Percentiles rank a stretch among this genome's conserved stretches.
Conservation (phyloP, 2,888 invertebrate genomes). For the Labia minor region DNA sequence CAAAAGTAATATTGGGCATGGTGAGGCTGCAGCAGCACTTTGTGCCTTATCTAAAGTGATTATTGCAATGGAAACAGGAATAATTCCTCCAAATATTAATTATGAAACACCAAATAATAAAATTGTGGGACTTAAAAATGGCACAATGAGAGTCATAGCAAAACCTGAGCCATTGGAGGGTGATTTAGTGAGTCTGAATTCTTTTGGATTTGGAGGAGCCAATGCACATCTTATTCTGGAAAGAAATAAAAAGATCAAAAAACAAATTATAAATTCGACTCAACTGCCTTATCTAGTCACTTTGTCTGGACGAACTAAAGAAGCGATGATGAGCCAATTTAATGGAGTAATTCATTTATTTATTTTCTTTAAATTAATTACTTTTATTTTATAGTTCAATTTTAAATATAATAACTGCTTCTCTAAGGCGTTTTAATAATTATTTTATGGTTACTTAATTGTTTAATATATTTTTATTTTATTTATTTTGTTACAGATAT, state of each 20-base stretch:
- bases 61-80: constrained; percentile 67
- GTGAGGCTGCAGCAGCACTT: constrained; percentile 74
- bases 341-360: constrained; percentile 44
- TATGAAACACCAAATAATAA: constrained; percentile 47
- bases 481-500: not conserved
- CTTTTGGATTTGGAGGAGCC: constrained; percentile 88
- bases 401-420: constrained; percentile 43
- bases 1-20: constrained; percentile 88
- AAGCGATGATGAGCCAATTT: constrained; percentile 55
- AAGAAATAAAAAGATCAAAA: no score
- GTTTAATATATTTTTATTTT: constrained; percentile 34
- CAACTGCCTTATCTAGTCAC: constrained; percentile 60
- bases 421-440: no score
- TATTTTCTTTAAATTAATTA: no score
- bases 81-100: constrained; percentile 78
- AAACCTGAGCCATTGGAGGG: constrained; percentile 58
- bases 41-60: constrained; percentile 74
- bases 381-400: no score
- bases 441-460: no score
- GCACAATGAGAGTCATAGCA: constrained; percentile 53
- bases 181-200: constrained; percentile 73
- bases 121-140: not conserved
- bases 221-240: constrained; percentile 64
- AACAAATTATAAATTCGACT: constrained; percentile 38
- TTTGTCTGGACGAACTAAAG: constrained; percentile 69